Evolutionary conservation across 2,888 invertebrate species (phyloP), one percentile per base, ranked within the genome.

Genomic region (Hyppa rectilinea): DNA sequence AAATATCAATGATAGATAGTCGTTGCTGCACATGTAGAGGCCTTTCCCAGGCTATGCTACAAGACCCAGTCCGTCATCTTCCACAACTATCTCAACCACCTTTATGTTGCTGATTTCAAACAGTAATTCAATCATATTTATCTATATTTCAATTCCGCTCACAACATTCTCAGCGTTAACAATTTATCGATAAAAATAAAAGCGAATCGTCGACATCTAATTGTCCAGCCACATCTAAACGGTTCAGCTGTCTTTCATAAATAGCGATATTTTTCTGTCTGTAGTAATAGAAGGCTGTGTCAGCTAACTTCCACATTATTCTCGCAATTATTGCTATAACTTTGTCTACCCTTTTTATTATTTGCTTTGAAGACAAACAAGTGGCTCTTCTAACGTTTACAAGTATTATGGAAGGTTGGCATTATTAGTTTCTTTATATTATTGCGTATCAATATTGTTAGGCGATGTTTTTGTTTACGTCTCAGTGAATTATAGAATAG

Each of bases 161-260:
- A 1, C 6, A 12, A 12, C 23, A 23, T 23, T 58, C 23, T 36
- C 20, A 50, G 5, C 7, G 7, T 4, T 20, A 36, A 2, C 17
- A 50, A n/a, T 29, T 23, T 47, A 47, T 71, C 71, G 78, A 73
- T 58, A 71, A 66, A 66, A 71, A 53, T 60, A 55, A 71, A 74
- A 68, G 55, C 47, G 34, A 80, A 69, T 60, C 47, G 83, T 88
- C 88, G 88, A 87, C 65, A 84, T 61, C 17, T 38, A 66, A 71
- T 80, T 80, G 53, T 71, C 75, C 84, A 80, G 38, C 83, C 69
- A 64, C 84, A 64, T 67, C 72, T 76, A 71, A 77, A 85, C 87
- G 89, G 87, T 89, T 87, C 87, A 89, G 87, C 78, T 87, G 85
- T 88, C 89, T 93, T 92, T 91, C 91, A 92, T 92, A 93, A 91